Percentiles rank a stretch among this genome's conserved stretches.
Conservation (phyloP, 2,797 vertebrate species). For the Lithobates sylvaticus region DNA sequence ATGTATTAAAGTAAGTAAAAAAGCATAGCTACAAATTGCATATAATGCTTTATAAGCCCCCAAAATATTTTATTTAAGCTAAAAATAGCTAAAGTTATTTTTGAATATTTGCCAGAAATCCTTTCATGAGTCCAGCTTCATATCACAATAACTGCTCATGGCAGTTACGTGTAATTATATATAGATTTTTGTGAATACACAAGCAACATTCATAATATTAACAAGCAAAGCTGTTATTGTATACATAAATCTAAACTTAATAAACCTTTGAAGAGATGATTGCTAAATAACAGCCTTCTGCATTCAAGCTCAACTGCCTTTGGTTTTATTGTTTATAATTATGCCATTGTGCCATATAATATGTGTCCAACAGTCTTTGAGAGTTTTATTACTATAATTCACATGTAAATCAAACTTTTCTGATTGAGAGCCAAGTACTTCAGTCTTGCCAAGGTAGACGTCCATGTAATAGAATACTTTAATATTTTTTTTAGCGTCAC, state of each 20-base stretch:
- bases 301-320: conserved; percentile 73
- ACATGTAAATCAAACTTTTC: conserved; percentile 67
- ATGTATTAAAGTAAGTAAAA: neutral
- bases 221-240: conserved; percentile 70
- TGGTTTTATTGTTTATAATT: conserved; percentile 75
- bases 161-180: conserved; percentile 61
- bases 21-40: neutral
- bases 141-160: conserved; percentile 36
- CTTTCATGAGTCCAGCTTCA: neutral
- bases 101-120: neutral
- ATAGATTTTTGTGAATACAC: conserved; percentile 65
- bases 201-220: conserved; percentile 67
- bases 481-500: neutral
- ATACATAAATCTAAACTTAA: conserved; percentile 73
- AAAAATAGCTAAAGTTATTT: neutral
- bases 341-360: conserved; percentile 69
- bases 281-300: conserved; percentile 72
- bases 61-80: no score
- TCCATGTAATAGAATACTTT: conserved; percentile 6
- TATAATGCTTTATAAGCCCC: neutral
- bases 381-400: conserved; percentile 67
- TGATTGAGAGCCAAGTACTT: conserved; percentile 66
- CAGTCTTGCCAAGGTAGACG: conserved; percentile 12
- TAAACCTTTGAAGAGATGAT: conserved; percentile 76
- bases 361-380: conserved; percentile 67